Evolutionary conservation across 2,888 invertebrate genomes (phyloP), one percentile per base, ranked within the genome.

Genomic region (Ennomos erosarius): DNA sequence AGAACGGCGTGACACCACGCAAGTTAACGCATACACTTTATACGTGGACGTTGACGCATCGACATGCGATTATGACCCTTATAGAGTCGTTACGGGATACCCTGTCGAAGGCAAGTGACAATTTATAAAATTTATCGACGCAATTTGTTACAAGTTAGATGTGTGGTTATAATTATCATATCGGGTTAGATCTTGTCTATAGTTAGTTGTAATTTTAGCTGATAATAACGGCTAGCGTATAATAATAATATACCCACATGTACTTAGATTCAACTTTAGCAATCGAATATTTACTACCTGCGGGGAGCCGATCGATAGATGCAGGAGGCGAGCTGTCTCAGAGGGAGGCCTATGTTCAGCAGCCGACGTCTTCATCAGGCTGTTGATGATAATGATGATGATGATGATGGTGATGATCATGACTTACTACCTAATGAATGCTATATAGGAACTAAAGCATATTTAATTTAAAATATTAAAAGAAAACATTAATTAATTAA

Each of bases 21-120:
- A 65, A 66, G 73, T 72, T 82, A 81, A 82, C 78, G 79, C 78
- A 76, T 75, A 74, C 77, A 78, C 78, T 82, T 83, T 79, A 78
- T 74, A 77, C 59, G 59, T 64, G 68, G 75, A 75, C 79, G 69
- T 79, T 76, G 81, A 83, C 78, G 78, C 74, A 82, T 82, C 77
- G 81, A 77, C 82, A 82, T 73, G 81, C 77, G 81, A 88, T 85
- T 87, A 85, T 88, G 81, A 84, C 72, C 78, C 67, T 76, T 85
- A 83, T 82, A 73, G 78, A 79, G 77, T 74, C 72, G 73, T 75
- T 67, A 67, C 46, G 26, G 64, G 70, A 75, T 69, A 74, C 71
- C 65, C 60, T 69, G 70, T 69, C 61, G 69, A 70, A 69, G 68
- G 65, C 67, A 66, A 64, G 64, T 69, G 72, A 74, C 78, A 68